phyloP scores from a whole-genome alignment of 2,888 invertebrate species.

The Diploptera punctata region DNA sequence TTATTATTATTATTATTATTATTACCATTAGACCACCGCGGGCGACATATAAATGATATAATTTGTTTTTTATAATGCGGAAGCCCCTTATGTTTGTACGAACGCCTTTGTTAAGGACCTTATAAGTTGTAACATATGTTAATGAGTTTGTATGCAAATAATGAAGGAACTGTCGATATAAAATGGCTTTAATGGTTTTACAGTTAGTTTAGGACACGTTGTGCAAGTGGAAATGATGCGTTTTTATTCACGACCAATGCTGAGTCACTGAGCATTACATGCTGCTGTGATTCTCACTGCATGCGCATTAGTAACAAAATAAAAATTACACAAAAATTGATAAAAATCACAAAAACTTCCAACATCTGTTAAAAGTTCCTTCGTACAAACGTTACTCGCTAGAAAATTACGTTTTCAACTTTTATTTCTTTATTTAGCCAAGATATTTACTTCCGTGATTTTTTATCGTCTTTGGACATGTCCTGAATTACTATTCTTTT shows the following conservation, averaged over 20 bases:
- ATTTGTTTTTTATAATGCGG: background rate
- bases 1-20: background rate
- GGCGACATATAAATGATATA: background rate
- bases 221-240: background rate
- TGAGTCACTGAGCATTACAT: background rate
- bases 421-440: background rate
- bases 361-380: background rate
- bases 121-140: background rate
- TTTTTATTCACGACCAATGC: background rate
- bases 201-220: background rate
- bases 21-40: background rate
- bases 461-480: background rate
- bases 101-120: background rate
- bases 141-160: background rate
- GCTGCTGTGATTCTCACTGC: background rate
- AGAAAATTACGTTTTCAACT: background rate
- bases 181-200: too few species aligned
- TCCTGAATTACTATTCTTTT: background rate
- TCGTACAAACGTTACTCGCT: background rate
- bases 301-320: too few species aligned
- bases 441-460: background rate
- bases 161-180: background rate
- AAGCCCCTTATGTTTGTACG: background rate
- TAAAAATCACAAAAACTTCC: too few species aligned
- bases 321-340: too few species aligned